Evolutionary conservation across 64 coral and sea anemone genomes (phyloP), one percentile per base, ranked within the genome.

Genomic region (Montipora cactus): DNA sequence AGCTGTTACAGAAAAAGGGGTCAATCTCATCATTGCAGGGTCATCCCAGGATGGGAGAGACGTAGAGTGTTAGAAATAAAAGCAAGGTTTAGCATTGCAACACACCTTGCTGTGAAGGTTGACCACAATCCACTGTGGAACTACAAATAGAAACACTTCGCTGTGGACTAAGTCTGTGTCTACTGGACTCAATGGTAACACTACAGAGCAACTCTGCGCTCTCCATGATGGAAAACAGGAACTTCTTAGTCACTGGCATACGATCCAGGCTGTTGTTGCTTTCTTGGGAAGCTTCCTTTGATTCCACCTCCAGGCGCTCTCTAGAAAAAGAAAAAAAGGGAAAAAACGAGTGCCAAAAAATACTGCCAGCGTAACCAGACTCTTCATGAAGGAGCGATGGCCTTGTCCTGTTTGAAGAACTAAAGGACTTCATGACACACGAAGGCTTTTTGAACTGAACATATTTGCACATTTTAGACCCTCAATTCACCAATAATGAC

Each of bases 181-280:
- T 53, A 3, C 53, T 74, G 19, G 87, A 86, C 49, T 89, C 87
- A 15, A 95, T 95, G 13, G 93, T 98, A 9, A 98, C 93, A 70
- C 90, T 98, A 67, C 96, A 98, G 28, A 98, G 73, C 48, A 98
- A 75, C 86, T 98, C 93, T 18, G 76, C 84, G 66, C 89, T 89
- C 49, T 98, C 96, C 50, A 89, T 88, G n/a, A 98, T 80, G 49
- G 93, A 95, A 67, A 73, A 89, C 69, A 93, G 81, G 50, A 89
- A 84, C 49, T 89, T 87, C 79, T 93, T 98, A 16, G 96, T 98
- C 19, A 90, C 82, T 64, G 96, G 96, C 93, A 95, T 79, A n/a
- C 22, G 2, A 9, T 51, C 80, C 51, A 77, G 22, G 2, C 44
- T 9, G 67, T 85, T 77, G 47, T 84, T 49, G 5, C 47, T 49